Evolutionary conservation across 2,113 vertebrate genomes (phyloP).

Genomic region (Myanophis thanlyinensis): DNA sequence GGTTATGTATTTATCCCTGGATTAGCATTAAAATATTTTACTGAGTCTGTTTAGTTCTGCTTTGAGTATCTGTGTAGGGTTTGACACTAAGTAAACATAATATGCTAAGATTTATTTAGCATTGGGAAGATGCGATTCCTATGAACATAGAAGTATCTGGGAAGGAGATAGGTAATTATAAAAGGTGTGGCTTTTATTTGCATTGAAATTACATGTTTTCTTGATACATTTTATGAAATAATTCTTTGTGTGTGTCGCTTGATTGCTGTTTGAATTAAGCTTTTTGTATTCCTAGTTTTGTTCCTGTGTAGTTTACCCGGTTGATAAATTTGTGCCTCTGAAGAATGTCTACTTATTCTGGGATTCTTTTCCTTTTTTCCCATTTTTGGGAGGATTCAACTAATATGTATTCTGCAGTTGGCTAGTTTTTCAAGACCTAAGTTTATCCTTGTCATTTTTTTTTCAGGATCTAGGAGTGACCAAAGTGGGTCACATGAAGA

Average conservation of each 20-base stretch:
- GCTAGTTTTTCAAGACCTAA: background rate
- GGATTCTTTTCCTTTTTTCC: background rate
- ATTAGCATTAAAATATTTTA: background rate
- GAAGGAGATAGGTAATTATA: background rate
- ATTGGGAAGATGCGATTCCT: slow-evolving; percentile 7
- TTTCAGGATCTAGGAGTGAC: slow-evolving; percentile 93
- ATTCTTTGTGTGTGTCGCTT: background rate
- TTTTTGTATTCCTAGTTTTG: slow-evolving; percentile 2
- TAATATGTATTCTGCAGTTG: slow-evolving; percentile 2
- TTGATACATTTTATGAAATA: background rate
- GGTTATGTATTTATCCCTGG: background rate
- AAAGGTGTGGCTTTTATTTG: background rate
- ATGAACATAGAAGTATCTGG: background rate
- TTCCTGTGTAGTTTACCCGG: slow-evolving; percentile 2
- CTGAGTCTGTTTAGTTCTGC: background rate
- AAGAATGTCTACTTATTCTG: background rate
- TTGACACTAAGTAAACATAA: background rate
- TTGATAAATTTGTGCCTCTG: slow-evolving; percentile 17
- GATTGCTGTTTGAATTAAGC: background rate
- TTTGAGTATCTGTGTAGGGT: background rate
- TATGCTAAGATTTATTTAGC: background rate
- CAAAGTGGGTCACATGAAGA: slow-evolving; percentile 98
- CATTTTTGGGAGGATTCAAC: background rate
- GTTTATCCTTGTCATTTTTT: slow-evolving; percentile 36
- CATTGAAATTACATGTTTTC: background rate